Base-by-base conservation (phyloP, 2,113 vertebrate genomes). In the Bettongia penicillata region DNA sequence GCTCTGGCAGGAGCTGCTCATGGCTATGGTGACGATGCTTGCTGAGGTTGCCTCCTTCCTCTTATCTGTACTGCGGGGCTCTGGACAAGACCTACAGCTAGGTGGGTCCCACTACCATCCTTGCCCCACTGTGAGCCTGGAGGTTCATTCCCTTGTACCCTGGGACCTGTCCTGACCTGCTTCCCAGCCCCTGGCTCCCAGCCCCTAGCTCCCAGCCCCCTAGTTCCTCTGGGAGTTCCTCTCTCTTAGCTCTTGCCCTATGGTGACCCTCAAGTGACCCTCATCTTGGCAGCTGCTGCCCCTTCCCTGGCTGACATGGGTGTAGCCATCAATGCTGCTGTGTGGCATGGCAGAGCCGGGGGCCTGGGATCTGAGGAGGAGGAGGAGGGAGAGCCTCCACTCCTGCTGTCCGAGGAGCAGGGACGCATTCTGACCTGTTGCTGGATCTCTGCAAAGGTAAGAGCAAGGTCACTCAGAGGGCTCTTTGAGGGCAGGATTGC, bases 231-330 rank as follows among this genome's bases (percentile, higher is more conserved):
- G 57, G 53, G 53, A 53, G 53, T 22, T 5, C 55, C 55, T 28
- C 55, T 26, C 55, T 2, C 55, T 28, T 23, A 2, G 26, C 55
- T 28, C 26, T 25, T 53, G 55, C 61, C 31, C 61, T 14, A 1
- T 16, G 31, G 12, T 11, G 2, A 4, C n/a, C 24, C 48, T 19
- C 37, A n/a, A 23, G 7, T 14, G 49, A 3, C 7, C 49, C 53
- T 91, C 47, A 25, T 50, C 77, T 95, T 92, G 24, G 3, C 97
- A 99, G 99, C 99, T 91, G 98, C 98, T 0, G 99, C 99, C 0
- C 99, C 99, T 4, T 99, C 99, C 0, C 99, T 99, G 96, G 99
- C 99, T 61, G 99, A 99, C 91, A 99, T 99, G 99, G 99, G 99
- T 43, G 99, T 99, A 0, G 99, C 99, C 55, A 99, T 99, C 52